phyloP scores from a whole-genome alignment of 53 echinoderm and acorn worm species.

The Astropecten irregularis region DNA sequence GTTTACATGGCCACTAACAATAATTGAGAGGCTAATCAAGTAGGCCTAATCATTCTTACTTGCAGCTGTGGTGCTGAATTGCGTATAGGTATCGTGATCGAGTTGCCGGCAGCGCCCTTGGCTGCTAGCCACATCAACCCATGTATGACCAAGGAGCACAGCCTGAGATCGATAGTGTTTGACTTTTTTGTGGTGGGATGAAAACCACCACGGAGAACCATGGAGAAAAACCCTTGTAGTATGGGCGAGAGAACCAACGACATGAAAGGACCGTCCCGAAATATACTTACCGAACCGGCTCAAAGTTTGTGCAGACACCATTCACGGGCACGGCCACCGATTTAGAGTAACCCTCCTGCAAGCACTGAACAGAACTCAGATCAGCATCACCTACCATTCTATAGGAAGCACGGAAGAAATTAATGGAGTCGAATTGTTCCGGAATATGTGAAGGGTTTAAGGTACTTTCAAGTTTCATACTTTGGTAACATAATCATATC shows the following conservation, averaged over 20 bases:
- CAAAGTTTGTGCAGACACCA: too few relatives aligned
- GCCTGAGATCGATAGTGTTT: too few relatives aligned
- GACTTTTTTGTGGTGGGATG: not conserved
- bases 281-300: not conserved
- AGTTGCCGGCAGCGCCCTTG: not conserved
- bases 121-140: too few relatives aligned
- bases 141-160: too few relatives aligned
- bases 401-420: not conserved
- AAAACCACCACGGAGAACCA: not conserved
- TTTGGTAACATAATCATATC: not conserved
- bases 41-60: not conserved
- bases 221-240: not conserved
- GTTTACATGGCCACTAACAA: not conserved
- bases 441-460: too few relatives aligned
- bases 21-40: not conserved
- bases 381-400: constrained; percentile 50
- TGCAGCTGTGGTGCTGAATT: not conserved
- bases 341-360: not conserved
- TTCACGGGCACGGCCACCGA: not conserved
- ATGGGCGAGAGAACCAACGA: not conserved
- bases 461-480: not conserved
- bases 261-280: not conserved
- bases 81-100: too few relatives aligned
- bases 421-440: too few relatives aligned
- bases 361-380: not conserved